phyloP scores from a whole-genome alignment of 2,888 invertebrate species.

The Synergus laeviventris region DNA sequence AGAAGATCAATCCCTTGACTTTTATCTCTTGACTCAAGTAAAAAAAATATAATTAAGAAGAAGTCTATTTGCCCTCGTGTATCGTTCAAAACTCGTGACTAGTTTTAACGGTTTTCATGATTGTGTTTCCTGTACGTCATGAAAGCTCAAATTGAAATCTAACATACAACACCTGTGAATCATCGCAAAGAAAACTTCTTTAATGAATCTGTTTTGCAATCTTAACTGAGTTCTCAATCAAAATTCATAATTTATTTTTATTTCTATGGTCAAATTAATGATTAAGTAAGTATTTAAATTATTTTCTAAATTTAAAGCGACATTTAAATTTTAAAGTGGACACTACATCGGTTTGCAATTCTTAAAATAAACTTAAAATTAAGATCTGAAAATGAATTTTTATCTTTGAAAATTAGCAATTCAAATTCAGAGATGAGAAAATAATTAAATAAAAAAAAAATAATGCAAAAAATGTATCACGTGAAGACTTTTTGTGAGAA shows the following conservation, averaged over 20 bases:
- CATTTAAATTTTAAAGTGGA: not conserved
- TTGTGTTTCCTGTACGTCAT: not conserved
- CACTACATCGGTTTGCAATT: not conserved
- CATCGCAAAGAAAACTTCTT: not conserved
- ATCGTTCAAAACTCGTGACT: slow-evolving; percentile 8
- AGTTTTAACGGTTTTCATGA: not conserved
- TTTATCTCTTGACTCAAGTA: not conserved
- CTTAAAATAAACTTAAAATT: not conserved
- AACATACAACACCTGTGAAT: slow-evolving; percentile 5
- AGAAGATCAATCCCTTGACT: not conserved
- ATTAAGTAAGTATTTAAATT: not conserved
- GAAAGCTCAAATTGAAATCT: slow-evolving; percentile 7
- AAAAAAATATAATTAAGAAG: not conserved
- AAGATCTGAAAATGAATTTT: not conserved
- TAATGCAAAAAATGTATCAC: not conserved
- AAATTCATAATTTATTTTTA: not conserved
- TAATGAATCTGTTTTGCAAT: not conserved
- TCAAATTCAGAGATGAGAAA: not conserved
- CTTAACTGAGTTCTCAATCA: no score
- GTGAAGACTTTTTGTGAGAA: not conserved
- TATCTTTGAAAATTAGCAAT: not conserved
- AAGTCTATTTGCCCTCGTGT: not conserved
- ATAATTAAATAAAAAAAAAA: not conserved
- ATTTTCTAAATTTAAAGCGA: not conserved
- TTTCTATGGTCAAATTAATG: not conserved